Evolutionary conservation across 1,140 invertebrate species (phyloP).

Genomic region (Antheraea pernyi): DNA sequence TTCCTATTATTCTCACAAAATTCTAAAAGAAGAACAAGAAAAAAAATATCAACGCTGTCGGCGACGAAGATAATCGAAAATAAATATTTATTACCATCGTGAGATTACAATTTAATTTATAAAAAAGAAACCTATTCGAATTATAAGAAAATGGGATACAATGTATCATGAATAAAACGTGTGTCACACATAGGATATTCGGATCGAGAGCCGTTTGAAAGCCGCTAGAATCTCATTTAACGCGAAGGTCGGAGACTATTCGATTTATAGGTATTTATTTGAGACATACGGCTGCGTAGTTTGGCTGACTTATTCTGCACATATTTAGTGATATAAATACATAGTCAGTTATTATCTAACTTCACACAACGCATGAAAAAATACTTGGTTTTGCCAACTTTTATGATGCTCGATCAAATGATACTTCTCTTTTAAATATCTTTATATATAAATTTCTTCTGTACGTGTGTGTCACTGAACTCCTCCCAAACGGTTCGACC

Average conservation of each 20-base stretch:
- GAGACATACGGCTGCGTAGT: neutral
- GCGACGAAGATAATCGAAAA: neutral
- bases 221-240: constrained; percentile 24
- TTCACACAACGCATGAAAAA: too few relatives aligned
- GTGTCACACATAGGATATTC: constrained; percentile 16
- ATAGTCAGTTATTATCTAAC: neutral
- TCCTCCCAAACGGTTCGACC: too few relatives aligned
- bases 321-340: neutral
- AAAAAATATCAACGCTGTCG: too few relatives aligned
- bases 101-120: neutral
- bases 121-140: constrained; percentile 1
- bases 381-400: too few relatives aligned
- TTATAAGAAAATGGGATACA: neutral
- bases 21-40: too few relatives aligned
- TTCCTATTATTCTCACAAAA: too few relatives aligned
- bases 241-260: constrained; percentile 19
- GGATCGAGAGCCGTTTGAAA: constrained; percentile 14
- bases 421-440: too few relatives aligned
- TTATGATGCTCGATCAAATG: too few relatives aligned
- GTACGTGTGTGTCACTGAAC: too few relatives aligned
- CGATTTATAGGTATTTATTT: constrained; percentile 18
- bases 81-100: neutral
- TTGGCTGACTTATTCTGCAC: neutral
- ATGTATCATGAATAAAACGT: constrained; percentile 6
- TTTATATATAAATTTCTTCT: too few relatives aligned